Conservation (phyloP, 2,888 invertebrate genomes). For the Magallana nippona region DNA sequence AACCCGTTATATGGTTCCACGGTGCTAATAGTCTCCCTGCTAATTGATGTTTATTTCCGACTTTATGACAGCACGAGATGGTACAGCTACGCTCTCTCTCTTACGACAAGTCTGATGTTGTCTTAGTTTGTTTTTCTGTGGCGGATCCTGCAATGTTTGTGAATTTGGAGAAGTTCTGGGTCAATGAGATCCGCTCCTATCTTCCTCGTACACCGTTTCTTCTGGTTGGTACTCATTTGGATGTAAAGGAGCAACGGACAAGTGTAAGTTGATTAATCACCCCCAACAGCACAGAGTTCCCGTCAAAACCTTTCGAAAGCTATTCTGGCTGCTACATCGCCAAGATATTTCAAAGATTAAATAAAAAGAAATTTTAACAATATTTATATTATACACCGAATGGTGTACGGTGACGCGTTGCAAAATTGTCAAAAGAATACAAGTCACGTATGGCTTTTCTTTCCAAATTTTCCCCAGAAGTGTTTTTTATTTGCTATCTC, state of each 20-base stretch:
- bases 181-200: constrained; percentile 71
- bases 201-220: constrained; percentile 70
- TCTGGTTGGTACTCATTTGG: constrained; percentile 74
- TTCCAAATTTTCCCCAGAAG: too few species aligned
- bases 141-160: constrained; percentile 69
- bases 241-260: constrained; percentile 60
- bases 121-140: constrained; percentile 75
- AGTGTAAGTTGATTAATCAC: background rate
- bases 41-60: background rate
- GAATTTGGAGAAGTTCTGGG: constrained; percentile 73
- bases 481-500: too few species aligned
- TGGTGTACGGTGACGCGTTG: too few species aligned
- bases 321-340: too few species aligned
- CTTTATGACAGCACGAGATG: constrained; percentile 40
- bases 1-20: background rate
- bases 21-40: background rate
- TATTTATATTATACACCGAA: too few species aligned
- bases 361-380: too few species aligned
- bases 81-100: constrained; percentile 69
- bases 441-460: too few species aligned
- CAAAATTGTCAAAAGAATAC: too few species aligned
- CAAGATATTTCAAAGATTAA: too few species aligned
- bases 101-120: constrained; percentile 76
- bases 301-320: background rate
- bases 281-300: background rate